These are phyloP conservation scores for Rhogogaster chlorosoma DNA, from an alignment of 2,888 invertebrate genomes.

Conservation along the genomic window DNA sequence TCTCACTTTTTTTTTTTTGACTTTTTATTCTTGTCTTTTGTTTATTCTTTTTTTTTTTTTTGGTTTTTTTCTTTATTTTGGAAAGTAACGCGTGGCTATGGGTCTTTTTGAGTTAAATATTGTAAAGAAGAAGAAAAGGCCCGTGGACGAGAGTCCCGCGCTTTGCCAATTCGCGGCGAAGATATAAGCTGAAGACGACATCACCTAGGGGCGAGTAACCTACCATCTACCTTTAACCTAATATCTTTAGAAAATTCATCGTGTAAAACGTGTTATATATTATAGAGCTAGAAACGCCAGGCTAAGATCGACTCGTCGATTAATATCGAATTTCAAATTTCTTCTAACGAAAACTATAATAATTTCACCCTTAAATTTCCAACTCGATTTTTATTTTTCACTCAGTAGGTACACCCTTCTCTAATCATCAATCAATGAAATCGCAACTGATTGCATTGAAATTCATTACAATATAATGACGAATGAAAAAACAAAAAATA, in stretches of 20 bases:
- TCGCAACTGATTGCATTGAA: background rate
- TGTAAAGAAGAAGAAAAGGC: constrained; percentile 67
- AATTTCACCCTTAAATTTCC: background rate
- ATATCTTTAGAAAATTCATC: constrained; percentile 74
- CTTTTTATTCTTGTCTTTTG: constrained; percentile 7
- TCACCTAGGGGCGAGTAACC: constrained; percentile 77
- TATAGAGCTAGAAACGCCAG: constrained; percentile 63
- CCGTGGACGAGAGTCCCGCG: constrained; percentile 66
- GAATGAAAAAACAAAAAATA: constrained; percentile 41
- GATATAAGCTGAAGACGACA: constrained; percentile 74
- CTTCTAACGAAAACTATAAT: constrained; percentile 39
- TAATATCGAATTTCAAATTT: background rate
- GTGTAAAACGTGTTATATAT: constrained; percentile 69
- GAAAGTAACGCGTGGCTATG: constrained; percentile 59
- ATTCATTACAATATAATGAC: background rate
- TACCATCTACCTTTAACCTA: constrained; percentile 76
- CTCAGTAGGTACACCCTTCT: background rate
- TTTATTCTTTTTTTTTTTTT: too few relatives aligned
- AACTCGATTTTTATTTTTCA: background rate
- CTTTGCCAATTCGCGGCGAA: constrained; percentile 72
- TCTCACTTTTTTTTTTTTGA: background rate
- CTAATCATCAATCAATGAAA: background rate
- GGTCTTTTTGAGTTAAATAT: constrained; percentile 67
- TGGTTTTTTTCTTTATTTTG: constrained; percentile 7
- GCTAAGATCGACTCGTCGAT: background rate